Percentiles rank a stretch among this genome's conserved stretches.
These are phyloP conservation scores for Temnothorax longispinosus DNA, from an alignment of 1,140 invertebrate genomes.

Conservation along the genomic window DNA sequence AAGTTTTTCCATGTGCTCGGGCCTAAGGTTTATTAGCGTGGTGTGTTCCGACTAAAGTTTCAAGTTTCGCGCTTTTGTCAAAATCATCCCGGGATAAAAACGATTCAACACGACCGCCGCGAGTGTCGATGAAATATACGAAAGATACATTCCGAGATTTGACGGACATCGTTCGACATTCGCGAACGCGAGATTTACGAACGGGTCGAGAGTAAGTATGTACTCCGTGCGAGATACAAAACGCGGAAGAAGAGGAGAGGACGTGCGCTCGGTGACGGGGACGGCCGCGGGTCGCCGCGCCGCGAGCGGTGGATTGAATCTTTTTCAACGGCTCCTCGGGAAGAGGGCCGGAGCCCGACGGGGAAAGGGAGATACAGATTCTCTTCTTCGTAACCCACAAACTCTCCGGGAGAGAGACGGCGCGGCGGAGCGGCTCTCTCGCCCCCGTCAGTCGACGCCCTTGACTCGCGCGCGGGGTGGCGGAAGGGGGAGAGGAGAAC, in stretches of 20 bases:
- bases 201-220: not conserved
- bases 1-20: too few species aligned
- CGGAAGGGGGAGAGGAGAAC: constrained; percentile 25
- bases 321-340: constrained; percentile 44
- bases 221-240: not conserved
- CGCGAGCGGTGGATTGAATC: constrained; percentile 40
- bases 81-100: not conserved
- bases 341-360: not conserved
- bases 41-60: not conserved
- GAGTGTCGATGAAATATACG: not conserved
- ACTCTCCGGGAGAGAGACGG: constrained; percentile 38
- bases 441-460: constrained; percentile 82
- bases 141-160: not conserved
- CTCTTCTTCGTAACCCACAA: constrained; percentile 56
- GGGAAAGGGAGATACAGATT: constrained; percentile 27
- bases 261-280: not conserved
- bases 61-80: not conserved
- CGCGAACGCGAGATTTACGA: not conserved
- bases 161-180: not conserved
- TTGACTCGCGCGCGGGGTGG: constrained; percentile 76
- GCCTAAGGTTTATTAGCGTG: not conserved
- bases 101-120: too few species aligned
- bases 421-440: constrained; percentile 59
- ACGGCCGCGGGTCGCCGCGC: not conserved
- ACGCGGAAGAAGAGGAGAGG: not conserved